Conservation (phyloP, 2,888 invertebrate species). For the Hydroisotoma schaefferi region DNA sequence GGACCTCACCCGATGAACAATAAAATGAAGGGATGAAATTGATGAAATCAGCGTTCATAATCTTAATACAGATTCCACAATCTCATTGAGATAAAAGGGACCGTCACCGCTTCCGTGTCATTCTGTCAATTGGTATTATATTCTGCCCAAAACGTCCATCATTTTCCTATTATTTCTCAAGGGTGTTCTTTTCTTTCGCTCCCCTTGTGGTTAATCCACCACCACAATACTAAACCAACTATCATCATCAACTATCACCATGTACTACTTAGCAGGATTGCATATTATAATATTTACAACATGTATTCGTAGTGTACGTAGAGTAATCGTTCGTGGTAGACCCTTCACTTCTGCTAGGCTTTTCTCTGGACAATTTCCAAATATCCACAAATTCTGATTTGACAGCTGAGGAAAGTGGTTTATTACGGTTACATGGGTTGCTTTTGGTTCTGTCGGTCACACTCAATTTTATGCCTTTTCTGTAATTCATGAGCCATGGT, state of each 20-base stretch:
- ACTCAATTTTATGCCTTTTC: conserved; percentile 7
- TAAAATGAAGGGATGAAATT: neutral
- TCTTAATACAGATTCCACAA: conserved; percentile 7
- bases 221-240: neutral
- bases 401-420: conserved; percentile 2
- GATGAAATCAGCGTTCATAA: conserved; percentile 12
- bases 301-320: too few species aligned
- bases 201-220: neutral
- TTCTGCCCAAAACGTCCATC: neutral
- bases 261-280: too few species aligned
- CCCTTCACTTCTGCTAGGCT: too few species aligned
- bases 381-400: neutral
- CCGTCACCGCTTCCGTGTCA: conserved; percentile 6
- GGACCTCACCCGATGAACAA: conserved; percentile 4
- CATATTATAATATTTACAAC: too few species aligned
- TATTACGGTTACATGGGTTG: conserved; percentile 5
- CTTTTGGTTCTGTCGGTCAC: neutral
- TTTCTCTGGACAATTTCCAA: neutral
- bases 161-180: conserved; percentile 6
- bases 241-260: too few species aligned
- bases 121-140: conserved; percentile 9
- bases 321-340: too few species aligned
- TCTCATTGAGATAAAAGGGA: conserved; percentile 10
- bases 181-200: conserved; percentile 6
- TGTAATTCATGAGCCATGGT: conserved; percentile 4